These are phyloP conservation scores for Cantharis rustica DNA, from an alignment of 2,888 invertebrate genomes.

Conservation along the genomic window DNA sequence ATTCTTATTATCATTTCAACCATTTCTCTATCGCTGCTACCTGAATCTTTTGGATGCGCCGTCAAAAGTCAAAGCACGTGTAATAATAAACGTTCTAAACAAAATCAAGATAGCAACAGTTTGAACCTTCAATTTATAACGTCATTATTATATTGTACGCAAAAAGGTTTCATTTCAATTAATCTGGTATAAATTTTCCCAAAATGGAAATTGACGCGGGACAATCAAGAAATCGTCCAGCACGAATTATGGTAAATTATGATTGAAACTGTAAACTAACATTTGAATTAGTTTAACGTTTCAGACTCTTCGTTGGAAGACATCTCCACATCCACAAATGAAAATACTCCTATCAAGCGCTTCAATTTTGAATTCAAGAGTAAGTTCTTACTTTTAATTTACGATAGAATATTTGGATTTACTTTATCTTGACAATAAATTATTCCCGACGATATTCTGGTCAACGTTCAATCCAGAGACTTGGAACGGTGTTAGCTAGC, in stretches of 20 bases:
- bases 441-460: too few species aligned
- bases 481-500: too few species aligned
- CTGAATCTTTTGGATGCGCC: too few species aligned
- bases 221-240: neutral
- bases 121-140: neutral
- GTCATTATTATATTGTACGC: neutral
- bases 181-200: neutral
- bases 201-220: neutral
- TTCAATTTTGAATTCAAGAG: neutral
- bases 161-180: neutral
- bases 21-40: too few species aligned
- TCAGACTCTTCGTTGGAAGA: neutral
- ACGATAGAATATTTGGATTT: too few species aligned
- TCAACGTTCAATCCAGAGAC: too few species aligned
- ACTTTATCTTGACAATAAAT: too few species aligned
- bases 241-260: neutral
- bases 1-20: too few species aligned
- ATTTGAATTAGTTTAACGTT: neutral
- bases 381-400: neutral
- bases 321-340: neutral
- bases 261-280: neutral
- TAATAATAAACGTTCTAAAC: too few species aligned
- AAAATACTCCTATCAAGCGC: neutral
- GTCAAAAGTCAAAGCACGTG: too few species aligned
- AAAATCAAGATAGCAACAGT: neutral